These are phyloP conservation scores for Drosophila neotestacea DNA, from an alignment of 2,888 invertebrate genomes.

Conservation along the genomic window DNA sequence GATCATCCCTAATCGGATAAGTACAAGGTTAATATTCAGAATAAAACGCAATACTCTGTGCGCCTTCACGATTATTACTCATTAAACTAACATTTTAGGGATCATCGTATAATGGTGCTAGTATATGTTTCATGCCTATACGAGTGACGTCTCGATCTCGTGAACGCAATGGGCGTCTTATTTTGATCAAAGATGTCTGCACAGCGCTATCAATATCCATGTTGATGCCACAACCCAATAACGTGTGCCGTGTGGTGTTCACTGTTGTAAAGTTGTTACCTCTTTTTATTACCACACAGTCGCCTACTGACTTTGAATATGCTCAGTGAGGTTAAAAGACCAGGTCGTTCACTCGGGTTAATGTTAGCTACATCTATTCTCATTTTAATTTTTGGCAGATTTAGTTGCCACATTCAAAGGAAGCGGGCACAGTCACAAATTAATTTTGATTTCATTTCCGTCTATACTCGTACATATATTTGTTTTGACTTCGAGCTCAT, in stretches of 20 bases:
- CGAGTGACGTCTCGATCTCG: slow-evolving; percentile 15
- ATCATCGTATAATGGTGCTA: not conserved
- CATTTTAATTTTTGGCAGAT: slow-evolving; percentile 12
- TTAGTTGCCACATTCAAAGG: not conserved
- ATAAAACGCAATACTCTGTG: no score
- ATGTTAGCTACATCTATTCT: not conserved
- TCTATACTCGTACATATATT: not conserved
- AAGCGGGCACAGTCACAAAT: slow-evolving; percentile 17
- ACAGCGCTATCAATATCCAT: slow-evolving; percentile 17
- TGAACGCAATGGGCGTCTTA: slow-evolving; percentile 15
- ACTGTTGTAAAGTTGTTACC: slow-evolving; percentile 72
- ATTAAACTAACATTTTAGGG: no score
- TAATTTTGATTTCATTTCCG: slow-evolving; percentile 30
- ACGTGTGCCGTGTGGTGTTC: slow-evolving; percentile 45
- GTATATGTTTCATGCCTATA: slow-evolving; percentile 13
- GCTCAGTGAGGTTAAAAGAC: not conserved
- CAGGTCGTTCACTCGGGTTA: slow-evolving; percentile 35
- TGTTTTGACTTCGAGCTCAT: slow-evolving; percentile 11
- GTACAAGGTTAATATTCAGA: not conserved
- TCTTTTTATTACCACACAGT: slow-evolving; percentile 68
- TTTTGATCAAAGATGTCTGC: slow-evolving; percentile 8
- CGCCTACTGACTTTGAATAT: slow-evolving; percentile 46
- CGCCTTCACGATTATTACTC: no score
- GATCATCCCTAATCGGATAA: not conserved
- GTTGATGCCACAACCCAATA: slow-evolving; percentile 23